phyloP scores from a whole-genome alignment of 2,797 vertebrate genomes.

The Linurgus olivaceus region DNA sequence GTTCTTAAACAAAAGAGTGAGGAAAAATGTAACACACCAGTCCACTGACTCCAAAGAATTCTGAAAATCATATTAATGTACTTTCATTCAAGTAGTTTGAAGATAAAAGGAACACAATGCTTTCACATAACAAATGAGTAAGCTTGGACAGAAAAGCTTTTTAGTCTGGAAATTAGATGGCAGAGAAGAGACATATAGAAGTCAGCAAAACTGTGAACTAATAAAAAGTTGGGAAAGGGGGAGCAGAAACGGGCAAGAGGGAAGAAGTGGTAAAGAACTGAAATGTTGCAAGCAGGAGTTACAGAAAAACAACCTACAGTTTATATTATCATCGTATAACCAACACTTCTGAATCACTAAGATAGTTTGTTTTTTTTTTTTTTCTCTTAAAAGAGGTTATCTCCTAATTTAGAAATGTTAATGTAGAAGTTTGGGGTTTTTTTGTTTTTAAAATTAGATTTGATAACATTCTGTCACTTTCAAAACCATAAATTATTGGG shows the following conservation, averaged over 20 bases:
- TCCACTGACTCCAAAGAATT: background rate
- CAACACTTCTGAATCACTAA: background rate
- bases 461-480: accelerated
- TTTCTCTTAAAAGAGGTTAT: background rate
- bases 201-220: background rate
- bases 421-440: background rate
- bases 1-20: background rate
- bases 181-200: background rate
- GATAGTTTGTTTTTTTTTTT: background rate
- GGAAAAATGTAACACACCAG: background rate
- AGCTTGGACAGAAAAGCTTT: background rate
- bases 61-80: background rate
- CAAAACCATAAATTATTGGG: background rate
- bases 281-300: background rate
- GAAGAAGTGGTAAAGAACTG: background rate
- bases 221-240: background rate
- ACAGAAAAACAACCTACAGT: accelerated
- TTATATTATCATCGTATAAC: background rate
- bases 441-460: background rate
- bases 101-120: background rate
- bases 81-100: background rate
- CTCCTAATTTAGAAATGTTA: background rate
- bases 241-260: background rate
- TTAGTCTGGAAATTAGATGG: background rate
- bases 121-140: background rate